Conservation (phyloP, 1,140 invertebrate species). For the Cotesia glomerata region DNA sequence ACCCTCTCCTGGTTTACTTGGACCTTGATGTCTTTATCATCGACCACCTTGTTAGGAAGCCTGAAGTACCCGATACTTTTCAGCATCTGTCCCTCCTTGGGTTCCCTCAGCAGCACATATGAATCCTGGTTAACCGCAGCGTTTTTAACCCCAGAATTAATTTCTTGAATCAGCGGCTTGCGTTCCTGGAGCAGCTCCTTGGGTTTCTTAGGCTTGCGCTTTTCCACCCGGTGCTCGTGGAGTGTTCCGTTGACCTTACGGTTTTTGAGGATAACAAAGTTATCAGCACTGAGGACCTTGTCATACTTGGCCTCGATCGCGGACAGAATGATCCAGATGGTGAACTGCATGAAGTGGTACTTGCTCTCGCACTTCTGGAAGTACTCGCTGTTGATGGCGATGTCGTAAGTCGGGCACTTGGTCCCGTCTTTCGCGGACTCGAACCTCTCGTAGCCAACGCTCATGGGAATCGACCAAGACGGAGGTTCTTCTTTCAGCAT, state of each 20-base stretch:
- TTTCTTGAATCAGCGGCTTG: slow-evolving; percentile 66
- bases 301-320: slow-evolving; percentile 51
- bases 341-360: slow-evolving; percentile 50
- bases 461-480: slow-evolving; percentile 84
- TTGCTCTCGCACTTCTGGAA: slow-evolving; percentile 53
- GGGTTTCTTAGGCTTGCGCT: slow-evolving; percentile 65
- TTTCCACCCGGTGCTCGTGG: slow-evolving; percentile 74
- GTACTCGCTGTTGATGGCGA: slow-evolving; percentile 54
- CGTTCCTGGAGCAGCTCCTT: slow-evolving; percentile 4
- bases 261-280: slow-evolving; percentile 69
- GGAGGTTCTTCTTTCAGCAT: slow-evolving; percentile 76
- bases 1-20: slow-evolving; percentile 77
- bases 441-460: slow-evolving; percentile 78
- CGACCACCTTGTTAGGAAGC: slow-evolving; percentile 68
- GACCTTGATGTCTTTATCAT: slow-evolving; percentile 66
- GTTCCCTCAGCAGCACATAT: slow-evolving; percentile 61
- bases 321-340: slow-evolving; percentile 50
- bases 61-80: slow-evolving; percentile 66
- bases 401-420: slow-evolving; percentile 48
- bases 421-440: slow-evolving; percentile 75
- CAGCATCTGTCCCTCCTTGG: slow-evolving; percentile 54
- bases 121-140: slow-evolving; percentile 41
- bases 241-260: slow-evolving; percentile 73
- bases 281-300: slow-evolving; percentile 47
- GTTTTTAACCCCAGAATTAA: slow-evolving; percentile 45